Evolutionary conservation across 2,113 vertebrate genomes (phyloP), one percentile per base, ranked within the genome.

Genomic region (Phrynosoma platyrhinos): DNA sequence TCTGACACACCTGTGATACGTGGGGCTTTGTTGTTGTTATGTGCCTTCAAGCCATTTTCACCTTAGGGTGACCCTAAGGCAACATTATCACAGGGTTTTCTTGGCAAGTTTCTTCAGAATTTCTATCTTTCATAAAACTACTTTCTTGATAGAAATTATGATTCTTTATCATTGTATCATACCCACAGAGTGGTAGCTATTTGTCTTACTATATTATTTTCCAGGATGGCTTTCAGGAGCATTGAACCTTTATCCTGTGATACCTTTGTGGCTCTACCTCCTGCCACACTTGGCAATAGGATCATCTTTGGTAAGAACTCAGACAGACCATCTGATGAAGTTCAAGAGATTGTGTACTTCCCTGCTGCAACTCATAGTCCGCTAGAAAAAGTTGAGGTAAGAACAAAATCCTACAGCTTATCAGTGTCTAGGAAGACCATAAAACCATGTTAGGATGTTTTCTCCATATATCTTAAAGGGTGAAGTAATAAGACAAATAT

Each of bases 221-320:
- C 23, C 13, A 92, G 90, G 74, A 91, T 88, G 83, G 84, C 76
- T 88, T 84, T 72, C 79, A 87, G 90, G 58, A 79, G 27, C 62
- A 69, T 91, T 90, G 92, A 93, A 91, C 98, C 97, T 16, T 94
- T 88, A 88, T 99, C 98, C 85, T 99, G 98, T 92, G 98, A 99
- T 94, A 99, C 98, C 8, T 99, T 99, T 47, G 98, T 99, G 96
- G 98, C 98, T 91, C 95, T 99, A 85, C 98, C 98, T 84, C 98
- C 98, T 64, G 97, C 98, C 88, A 96, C 98, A 27, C 92, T 96
- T 84, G 95, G 90, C 23, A 97, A 96, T 13, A 95, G 96, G 40
- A 95, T 98, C 79, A 95, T 99, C 86, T 99, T 99, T 95, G 99
- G 98, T 66, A 99, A 99, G 94, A 99, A 99, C 96, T 98, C 98